Conservation (phyloP, 2,113 vertebrate genomes). For the Oryctolagus cuniculus region DNA sequence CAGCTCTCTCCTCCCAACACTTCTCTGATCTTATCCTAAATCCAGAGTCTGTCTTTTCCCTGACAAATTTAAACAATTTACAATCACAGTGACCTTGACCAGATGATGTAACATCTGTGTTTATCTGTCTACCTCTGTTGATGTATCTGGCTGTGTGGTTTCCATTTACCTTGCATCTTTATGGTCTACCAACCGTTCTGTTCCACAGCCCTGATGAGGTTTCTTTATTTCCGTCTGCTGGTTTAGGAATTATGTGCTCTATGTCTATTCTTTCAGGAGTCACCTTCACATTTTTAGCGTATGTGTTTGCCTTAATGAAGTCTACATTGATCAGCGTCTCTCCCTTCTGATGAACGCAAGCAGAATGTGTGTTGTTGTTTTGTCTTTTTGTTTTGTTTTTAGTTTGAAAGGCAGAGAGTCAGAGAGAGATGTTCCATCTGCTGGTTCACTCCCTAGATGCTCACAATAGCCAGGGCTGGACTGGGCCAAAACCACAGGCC, state of each 20-base stretch:
- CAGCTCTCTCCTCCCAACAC: neutral
- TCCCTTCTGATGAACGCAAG: neutral
- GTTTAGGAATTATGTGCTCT: neutral
- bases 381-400: too few relatives aligned
- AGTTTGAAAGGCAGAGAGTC: too few relatives aligned
- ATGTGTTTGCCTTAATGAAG: neutral
- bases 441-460: too few relatives aligned
- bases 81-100: neutral
- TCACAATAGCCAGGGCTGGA: too few relatives aligned
- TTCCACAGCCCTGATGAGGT: neutral
- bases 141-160: neutral
- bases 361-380: neutral
- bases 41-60: neutral
- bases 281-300: neutral
- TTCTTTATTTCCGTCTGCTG: neutral
- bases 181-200: neutral
- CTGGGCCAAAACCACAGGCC: too few relatives aligned
- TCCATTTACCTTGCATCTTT: neutral
- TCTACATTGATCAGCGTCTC: neutral
- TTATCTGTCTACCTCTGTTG: neutral
- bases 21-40: neutral
- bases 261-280: neutral
- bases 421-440: too few relatives aligned
- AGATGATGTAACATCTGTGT: neutral
- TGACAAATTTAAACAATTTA: slow-evolving; percentile 14